These are phyloP conservation scores for Aegithalos caudatus DNA, from an alignment of 2,113 vertebrate genomes.

Conservation along the genomic window DNA sequence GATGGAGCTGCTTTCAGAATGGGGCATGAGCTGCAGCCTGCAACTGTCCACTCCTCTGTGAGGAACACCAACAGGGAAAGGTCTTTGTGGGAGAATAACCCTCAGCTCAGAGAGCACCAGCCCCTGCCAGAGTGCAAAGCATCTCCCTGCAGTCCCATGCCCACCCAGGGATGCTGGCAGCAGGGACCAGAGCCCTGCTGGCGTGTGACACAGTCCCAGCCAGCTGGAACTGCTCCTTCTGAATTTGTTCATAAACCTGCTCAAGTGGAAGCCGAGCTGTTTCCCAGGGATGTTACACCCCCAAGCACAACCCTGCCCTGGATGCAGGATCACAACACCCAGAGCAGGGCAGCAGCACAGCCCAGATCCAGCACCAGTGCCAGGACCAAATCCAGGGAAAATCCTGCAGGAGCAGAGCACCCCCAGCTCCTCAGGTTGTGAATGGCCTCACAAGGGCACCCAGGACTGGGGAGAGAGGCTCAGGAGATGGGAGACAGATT, in stretches of 20 bases:
- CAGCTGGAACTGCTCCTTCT: not conserved
- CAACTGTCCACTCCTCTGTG: rapidly evolving
- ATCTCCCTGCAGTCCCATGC: not conserved
- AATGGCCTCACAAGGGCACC: not conserved
- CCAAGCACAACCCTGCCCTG: not conserved
- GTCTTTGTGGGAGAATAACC: not conserved
- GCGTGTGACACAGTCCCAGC: not conserved
- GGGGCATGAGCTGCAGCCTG: not conserved
- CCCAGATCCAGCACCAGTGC: not conserved
- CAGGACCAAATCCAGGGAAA: not conserved
- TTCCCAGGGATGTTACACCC: not conserved
- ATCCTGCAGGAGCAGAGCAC: not conserved
- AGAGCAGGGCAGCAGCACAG: not conserved
- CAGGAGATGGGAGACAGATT: slow-evolving; percentile 2
- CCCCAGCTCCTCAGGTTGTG: not conserved
- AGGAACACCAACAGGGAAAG: not conserved
- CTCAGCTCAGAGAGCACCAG: not conserved
- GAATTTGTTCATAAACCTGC: not conserved
- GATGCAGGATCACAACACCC: not conserved
- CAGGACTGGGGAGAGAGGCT: not conserved
- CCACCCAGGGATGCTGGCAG: not conserved
- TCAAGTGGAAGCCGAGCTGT: not conserved
- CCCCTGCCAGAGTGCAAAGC: not conserved
- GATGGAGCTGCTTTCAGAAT: not conserved
- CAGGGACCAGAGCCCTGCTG: not conserved